These are phyloP conservation scores for Characodon lateralis DNA, from an alignment of 2,797 vertebrate species.

Conservation along the genomic window DNA sequence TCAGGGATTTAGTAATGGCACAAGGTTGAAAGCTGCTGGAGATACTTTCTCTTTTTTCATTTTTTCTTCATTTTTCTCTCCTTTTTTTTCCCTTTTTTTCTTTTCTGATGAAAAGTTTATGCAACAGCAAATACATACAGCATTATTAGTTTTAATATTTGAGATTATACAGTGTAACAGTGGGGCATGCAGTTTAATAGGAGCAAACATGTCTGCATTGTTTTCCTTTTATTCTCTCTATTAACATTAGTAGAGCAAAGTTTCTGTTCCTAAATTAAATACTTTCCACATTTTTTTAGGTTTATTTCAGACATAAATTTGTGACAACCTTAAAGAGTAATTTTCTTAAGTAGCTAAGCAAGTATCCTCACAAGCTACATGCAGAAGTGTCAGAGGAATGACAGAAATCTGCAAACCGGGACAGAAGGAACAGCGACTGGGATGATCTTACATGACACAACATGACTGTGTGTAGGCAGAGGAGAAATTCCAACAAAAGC, in stretches of 20 bases:
- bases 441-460: conserved; percentile 27
- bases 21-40: background rate
- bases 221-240: background rate
- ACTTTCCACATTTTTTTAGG: background rate
- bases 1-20: no score
- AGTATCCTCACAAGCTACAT: background rate
- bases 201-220: no score
- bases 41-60: background rate
- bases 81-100: background rate
- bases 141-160: background rate
- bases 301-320: conserved; percentile 4
- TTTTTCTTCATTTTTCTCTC: no score
- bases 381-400: conserved; percentile 11
- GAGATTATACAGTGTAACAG: background rate
- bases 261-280: conserved; percentile 8
- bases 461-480: conserved; percentile 42
- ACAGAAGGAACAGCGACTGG: conserved; percentile 4
- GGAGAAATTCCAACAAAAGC: conserved; percentile 27
- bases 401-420: background rate
- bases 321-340: background rate
- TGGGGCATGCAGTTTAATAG: background rate
- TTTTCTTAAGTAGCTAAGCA: background rate
- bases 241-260: conserved; percentile 4
- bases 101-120: background rate
- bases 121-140: background rate